Conservation (phyloP, 1,140 invertebrate genomes). For the Andrena cerasifolii region DNA sequence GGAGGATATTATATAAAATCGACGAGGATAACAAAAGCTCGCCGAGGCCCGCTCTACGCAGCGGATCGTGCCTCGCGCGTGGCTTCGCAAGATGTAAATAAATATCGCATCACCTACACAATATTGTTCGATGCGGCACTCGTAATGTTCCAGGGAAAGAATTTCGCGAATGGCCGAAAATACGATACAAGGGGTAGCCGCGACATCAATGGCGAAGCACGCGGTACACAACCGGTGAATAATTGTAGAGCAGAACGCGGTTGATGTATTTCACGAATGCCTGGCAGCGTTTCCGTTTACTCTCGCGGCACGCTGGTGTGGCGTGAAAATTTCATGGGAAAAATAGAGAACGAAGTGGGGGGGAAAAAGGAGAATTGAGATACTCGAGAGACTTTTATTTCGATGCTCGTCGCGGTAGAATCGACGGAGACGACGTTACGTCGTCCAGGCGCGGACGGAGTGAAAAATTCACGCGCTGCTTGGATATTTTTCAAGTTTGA, state of each 20-base stretch:
- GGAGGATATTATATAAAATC: too few relatives aligned
- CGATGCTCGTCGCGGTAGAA: not conserved
- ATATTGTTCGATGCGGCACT: not conserved
- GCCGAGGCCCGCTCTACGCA: too few relatives aligned
- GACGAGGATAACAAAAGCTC: too few relatives aligned
- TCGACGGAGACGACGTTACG: not conserved
- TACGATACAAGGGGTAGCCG: not conserved
- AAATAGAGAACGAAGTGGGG: not conserved
- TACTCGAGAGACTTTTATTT: not conserved
- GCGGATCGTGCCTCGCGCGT: too few relatives aligned
- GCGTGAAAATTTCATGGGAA: not conserved
- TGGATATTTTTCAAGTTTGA: not conserved
- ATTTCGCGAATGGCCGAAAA: not conserved
- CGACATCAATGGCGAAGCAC: not conserved
- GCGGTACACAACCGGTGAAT: not conserved
- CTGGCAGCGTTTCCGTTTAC: not conserved
- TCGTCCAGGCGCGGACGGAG: too few relatives aligned
- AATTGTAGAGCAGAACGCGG: not conserved
- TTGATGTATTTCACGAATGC: not conserved
- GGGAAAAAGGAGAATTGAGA: not conserved
- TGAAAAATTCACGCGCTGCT: not conserved
- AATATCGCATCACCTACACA: too few relatives aligned
- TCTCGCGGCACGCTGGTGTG: not conserved
- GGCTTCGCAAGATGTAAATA: too few relatives aligned
- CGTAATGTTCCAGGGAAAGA: not conserved